phyloP scores from a whole-genome alignment of 2,113 vertebrate genomes.

The Catagonus wagneri region DNA sequence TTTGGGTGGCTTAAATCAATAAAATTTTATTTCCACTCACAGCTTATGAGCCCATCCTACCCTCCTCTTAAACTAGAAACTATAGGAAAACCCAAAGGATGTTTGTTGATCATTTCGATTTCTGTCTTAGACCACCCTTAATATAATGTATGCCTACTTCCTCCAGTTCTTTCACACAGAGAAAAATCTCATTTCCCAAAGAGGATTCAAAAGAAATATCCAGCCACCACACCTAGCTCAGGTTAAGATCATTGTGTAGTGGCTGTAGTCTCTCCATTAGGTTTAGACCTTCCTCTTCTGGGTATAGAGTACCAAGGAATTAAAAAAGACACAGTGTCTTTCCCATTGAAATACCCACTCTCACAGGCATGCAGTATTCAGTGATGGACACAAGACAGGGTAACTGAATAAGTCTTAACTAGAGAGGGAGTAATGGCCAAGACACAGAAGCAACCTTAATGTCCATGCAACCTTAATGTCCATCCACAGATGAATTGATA shows the following conservation, averaged over 20 bases:
- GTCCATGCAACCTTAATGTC: background rate
- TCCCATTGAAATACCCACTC: background rate
- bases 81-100: background rate
- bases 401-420: background rate
- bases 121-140: background rate
- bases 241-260: background rate
- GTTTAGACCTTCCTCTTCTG: background rate
- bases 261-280: background rate
- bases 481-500: background rate
- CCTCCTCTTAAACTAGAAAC: background rate
- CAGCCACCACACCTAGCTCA: background rate
- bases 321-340: background rate
- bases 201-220: background rate
- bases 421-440: background rate
- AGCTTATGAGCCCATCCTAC: fast-evolving
- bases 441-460: too few relatives aligned
- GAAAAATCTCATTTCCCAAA: background rate
- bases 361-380: background rate
- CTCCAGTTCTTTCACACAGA: background rate
- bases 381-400: background rate
- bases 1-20: background rate
- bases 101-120: background rate
- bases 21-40: background rate
- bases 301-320: background rate
- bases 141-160: background rate